phyloP scores from a whole-genome alignment of 2,113 vertebrate species.

The Gracilinanus agilis region DNA sequence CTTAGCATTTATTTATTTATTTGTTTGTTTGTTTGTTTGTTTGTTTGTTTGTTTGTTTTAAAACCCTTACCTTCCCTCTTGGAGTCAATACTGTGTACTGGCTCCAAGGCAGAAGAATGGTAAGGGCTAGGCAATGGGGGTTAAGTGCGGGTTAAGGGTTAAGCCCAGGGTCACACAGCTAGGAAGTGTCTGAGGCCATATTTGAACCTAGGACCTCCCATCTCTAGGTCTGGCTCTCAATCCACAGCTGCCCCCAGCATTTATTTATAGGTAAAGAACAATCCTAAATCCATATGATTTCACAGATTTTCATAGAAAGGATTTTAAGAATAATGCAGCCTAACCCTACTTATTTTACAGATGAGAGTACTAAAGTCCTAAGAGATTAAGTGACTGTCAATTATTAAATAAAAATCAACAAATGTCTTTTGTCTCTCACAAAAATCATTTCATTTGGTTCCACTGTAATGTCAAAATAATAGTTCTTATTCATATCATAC shows the following conservation, averaged over 20 bases:
- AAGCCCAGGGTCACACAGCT: no score
- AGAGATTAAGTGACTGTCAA: neutral
- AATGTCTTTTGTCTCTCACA: constrained; percentile 6
- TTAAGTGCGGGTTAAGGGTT: no score
- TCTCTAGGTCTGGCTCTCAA: no score
- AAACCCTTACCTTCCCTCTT: no score
- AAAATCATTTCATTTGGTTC: constrained; percentile 29
- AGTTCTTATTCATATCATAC: neutral
- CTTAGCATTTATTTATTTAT: neutral
- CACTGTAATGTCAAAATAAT: neutral
- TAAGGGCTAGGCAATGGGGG: no score
- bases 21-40: no score
- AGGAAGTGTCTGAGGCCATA: no score
- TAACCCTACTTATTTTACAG: neutral
- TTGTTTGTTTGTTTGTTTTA: no score
- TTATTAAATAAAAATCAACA: neutral
- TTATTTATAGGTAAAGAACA: neutral
- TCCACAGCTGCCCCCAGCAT: no score
- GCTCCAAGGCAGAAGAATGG: no score
- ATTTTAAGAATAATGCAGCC: neutral
- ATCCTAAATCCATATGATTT: neutral
- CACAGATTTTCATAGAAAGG: neutral
- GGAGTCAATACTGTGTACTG: no score
- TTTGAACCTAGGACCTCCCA: no score
- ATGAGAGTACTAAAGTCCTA: neutral